Percentiles rank a stretch among this genome's conserved stretches.
phyloP scores from a whole-genome alignment of 2,888 invertebrate species.

The Pterostichus niger region DNA sequence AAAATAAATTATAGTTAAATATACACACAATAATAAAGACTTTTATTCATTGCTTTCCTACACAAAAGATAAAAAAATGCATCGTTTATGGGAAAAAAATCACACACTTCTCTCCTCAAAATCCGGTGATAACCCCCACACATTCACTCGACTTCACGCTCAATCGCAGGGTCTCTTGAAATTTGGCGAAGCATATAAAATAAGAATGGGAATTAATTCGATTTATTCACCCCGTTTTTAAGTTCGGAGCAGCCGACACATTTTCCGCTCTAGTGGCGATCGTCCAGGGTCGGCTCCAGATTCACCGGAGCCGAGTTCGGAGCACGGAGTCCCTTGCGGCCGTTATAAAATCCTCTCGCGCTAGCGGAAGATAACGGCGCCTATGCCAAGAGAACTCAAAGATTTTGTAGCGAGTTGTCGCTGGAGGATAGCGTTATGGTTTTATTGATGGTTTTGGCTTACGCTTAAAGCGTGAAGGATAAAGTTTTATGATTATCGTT shows the following conservation, averaged over 20 bases:
- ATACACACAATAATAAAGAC: too few species aligned
- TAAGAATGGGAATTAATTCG: slow-evolving; percentile 60
- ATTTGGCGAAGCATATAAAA: slow-evolving; percentile 53
- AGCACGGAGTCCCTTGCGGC: slow-evolving; percentile 11
- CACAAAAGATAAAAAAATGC: neutral
- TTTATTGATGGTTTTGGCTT: neutral
- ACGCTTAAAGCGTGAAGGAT: neutral
- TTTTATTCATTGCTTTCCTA: too few species aligned
- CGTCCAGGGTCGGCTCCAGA: neutral
- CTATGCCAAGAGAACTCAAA: neutral
- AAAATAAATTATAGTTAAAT: too few species aligned
- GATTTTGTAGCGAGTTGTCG: slow-evolving; percentile 13
- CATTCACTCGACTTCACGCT: slow-evolving; percentile 28
- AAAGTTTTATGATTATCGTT: slow-evolving; percentile 26
- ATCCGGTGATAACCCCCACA: slow-evolving; percentile 19
- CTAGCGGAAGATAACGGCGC: slow-evolving; percentile 21
- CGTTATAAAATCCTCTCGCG: slow-evolving; percentile 42
- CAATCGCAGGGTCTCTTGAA: slow-evolving; percentile 36
- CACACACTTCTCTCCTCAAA: neutral
- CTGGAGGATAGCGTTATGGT: neutral
- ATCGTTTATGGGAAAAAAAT: neutral
- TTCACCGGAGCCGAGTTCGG: neutral
- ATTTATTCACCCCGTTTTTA: slow-evolving; percentile 51
- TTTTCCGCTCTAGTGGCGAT: slow-evolving; percentile 34
- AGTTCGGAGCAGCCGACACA: slow-evolving; percentile 32